Evolutionary conservation across 2,113 vertebrate genomes (phyloP), one percentile per base, ranked within the genome.

Genomic region (Murina feae): DNA sequence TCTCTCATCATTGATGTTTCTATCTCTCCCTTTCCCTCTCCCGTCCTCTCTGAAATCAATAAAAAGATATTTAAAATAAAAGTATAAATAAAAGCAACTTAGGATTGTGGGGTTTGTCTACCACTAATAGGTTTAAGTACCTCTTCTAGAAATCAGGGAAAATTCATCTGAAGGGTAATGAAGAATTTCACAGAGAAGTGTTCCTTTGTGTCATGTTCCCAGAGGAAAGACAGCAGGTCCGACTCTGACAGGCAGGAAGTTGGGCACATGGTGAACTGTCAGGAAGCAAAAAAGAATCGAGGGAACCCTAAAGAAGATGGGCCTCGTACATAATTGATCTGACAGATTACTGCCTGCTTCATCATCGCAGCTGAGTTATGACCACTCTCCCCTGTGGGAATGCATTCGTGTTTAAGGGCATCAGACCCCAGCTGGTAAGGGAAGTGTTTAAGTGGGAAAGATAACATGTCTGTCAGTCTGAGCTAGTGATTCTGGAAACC

Each of bases 241-340:
- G 96, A 96, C 97, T 97, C 95, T 4, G 1, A 47, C 79, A 98
- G 97, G 98, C 97, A 97, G 98, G 98, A 98, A 98, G 97, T 95
- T 98, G 97, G 97, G 94, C 96, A 97, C 97, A 97, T 98, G 98
- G 97, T 98, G 98, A 98, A 97, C 95, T 97, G 81, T 95, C 96
- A 79, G 30, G 82, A 93, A 93, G 44, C 63, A 51, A 35, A n/a
- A 85, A 44, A 72, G 42, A 39, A 63, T 47, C 0, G 1, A 86
- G 58, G 30, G 55, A 96, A 69, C 20, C 74, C 60, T 96, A 83
- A 95, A 97, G 97, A 98, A 98, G 98, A 98, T 92, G 95, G 96
- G 95, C 93, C 96, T 96, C 93, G 94, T 97, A 97, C 98, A 98
- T 98, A 98, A 98, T 98, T 98, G 97, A 98, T 98, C 96, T 98